These are phyloP conservation scores for Clarias pachynema DNA, from an alignment of 2,797 vertebrate genomes.

Conservation along the genomic window DNA sequence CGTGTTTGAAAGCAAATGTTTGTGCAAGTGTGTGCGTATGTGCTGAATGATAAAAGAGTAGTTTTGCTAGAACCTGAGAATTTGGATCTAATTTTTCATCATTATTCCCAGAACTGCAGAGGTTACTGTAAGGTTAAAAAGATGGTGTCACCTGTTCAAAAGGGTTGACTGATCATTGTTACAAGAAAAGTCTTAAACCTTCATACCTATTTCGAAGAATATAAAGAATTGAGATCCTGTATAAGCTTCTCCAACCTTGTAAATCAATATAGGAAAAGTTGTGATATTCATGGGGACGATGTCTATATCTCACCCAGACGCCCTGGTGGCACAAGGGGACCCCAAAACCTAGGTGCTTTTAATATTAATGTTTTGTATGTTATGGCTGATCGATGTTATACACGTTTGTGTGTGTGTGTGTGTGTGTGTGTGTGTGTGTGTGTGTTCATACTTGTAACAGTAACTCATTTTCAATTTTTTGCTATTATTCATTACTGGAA, in stretches of 20 bases:
- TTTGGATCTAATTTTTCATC: conserved; percentile 35
- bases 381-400: too few species aligned
- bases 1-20: conserved; percentile 27
- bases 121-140: neutral
- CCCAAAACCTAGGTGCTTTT: too few species aligned
- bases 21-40: conserved; percentile 13
- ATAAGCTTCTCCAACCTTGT: neutral
- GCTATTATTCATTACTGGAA: neutral
- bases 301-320: too few species aligned
- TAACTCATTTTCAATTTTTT: neutral
- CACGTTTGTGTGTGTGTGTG: too few species aligned
- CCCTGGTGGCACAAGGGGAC: too few species aligned
- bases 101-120: conserved; percentile 45
- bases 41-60: conserved; percentile 7
- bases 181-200: neutral
- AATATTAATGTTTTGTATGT: too few species aligned
- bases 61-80: conserved; percentile 58
- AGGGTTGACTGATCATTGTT: neutral
- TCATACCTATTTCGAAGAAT: neutral
- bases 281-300: neutral
- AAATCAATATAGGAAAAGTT: neutral
- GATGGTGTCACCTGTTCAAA: neutral
- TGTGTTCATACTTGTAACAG: neutral
- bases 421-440: too few species aligned
- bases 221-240: too few species aligned